Evolutionary conservation across 2,113 vertebrate species (phyloP), one percentile per base, ranked within the genome.

Genomic region (Corythornis cristatus): DNA sequence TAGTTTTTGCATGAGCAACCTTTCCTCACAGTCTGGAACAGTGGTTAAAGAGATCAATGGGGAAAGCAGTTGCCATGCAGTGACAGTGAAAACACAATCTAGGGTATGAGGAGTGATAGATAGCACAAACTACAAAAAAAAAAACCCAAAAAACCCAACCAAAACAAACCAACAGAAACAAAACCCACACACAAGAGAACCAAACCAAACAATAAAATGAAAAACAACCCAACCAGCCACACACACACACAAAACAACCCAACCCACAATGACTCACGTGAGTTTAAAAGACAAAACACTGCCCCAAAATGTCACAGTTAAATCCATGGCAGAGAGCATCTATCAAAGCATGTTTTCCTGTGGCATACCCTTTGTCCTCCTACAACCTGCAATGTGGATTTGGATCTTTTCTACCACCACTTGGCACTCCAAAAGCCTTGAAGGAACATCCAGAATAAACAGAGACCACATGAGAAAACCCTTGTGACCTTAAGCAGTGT

Each of bases 1-100:
- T 95, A 96, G 64, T 88, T 96, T 95, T 79, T 81, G 89, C 84
- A 93, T 93, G 93, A 94, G 91, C 84, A 96, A 91, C 64, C 53
- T 62, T 81, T 71, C 76, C 67, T 85, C 78, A 85, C 58, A 45
- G 84, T 89, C 91, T 96, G 95, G 87, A 91, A 66, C 82, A 48
- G 71, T 31, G 76, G 56, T 95, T 85, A 95, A 48, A 72, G 48
- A 83, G 85, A 93, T 17, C 70, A 94, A 96, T 93, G 84, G 72
- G 87, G 89, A 95, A 96, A 93, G 91, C 87, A 94, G 81, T 56
- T 82, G 78, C 82, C 51, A 21, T 67, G 64, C 65, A 89, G 85
- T 83, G 87, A 80, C 94, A 94, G 93, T 25, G 83, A 93, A 89
- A n/a, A 12, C 89, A 71, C 71, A 85, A 76, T 58, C 71, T 43